Evolutionary conservation across 2,797 vertebrate genomes (phyloP), one percentile per base, ranked within the genome.

Genomic region (Jordanella pulchra): DNA sequence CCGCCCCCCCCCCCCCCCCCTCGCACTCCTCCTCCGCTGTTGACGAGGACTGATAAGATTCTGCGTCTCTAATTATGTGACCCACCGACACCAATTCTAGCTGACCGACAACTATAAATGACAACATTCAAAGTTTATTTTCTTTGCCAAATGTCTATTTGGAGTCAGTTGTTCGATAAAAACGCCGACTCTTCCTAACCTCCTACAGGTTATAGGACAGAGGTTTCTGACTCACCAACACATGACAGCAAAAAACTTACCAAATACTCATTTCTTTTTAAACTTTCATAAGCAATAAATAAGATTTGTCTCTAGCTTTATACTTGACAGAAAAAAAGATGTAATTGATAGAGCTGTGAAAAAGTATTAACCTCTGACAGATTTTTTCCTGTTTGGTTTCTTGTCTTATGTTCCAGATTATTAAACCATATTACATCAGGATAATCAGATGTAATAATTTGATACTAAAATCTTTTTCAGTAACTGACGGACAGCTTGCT

Each of bases 21-120:
- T 69, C 68, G 77, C 64, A 60, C 70, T 84, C 68, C 65, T 70
- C 56, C 60, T 77, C 72, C 82, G 68, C 78, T 25, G 60, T 60
- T 25, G n/a, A 64, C 2, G 14, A 15, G 13, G 7, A 44, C 35
- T 44, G 12, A 44, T 44, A 35, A 63, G 35, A 44, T 63, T 63
- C 60, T 44, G 12, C 15, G 5, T 63, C 60, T 63, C 23, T 6
- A 63, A 25, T 42, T 63, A 42, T 63, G 60, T 9, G n/a, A 44
- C 60, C 21, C 11, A 21, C 58, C 11, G 18, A 39, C 12, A 39
- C 23, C n/a, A 14, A 42, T 63, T 63, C 25, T 25, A n/a, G 23
- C 23, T 14, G 21, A 61, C 39, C n/a, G 12, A 13, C 58, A 61
- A 13, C 23, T 61, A 42, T 42, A 63, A 63, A 7, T 42, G 21